phyloP scores from a whole-genome alignment of 2,113 vertebrate genomes.

The Tychaedon coryphoeus region DNA sequence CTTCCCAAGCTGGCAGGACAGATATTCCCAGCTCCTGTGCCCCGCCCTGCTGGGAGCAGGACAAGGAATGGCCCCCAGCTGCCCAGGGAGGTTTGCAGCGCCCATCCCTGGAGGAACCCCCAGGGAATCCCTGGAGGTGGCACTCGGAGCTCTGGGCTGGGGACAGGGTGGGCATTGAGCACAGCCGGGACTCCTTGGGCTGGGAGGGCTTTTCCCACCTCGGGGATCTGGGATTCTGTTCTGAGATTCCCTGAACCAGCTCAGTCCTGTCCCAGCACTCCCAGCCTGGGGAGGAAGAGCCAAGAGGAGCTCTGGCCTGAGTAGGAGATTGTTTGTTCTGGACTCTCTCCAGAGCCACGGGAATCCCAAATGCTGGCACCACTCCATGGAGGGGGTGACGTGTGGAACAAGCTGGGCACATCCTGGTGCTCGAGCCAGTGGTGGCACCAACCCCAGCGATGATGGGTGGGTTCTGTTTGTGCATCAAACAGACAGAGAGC shows the following conservation, averaged over 20 bases:
- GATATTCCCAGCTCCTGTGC: fast-evolving
- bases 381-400: fast-evolving
- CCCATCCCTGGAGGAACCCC: neutral
- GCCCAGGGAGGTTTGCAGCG: neutral
- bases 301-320: neutral
- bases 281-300: neutral
- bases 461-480: fast-evolving
- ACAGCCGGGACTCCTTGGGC: fast-evolving
- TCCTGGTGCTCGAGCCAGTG: neutral
- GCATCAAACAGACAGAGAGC: neutral
- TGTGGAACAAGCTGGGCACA: fast-evolving
- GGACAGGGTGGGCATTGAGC: fast-evolving
- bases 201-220: neutral
- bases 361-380: neutral
- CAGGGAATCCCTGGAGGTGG: neutral
- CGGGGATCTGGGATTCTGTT: neutral
- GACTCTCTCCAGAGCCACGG: neutral
- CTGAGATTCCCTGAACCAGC: fast-evolving
- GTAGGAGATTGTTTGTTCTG: neutral
- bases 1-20: fast-evolving
- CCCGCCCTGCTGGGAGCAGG: neutral
- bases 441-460: fast-evolving
- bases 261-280: neutral
- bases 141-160: neutral
- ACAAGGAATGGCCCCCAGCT: fast-evolving